phyloP scores from a whole-genome alignment of 2,888 invertebrate genomes.

The Mantis religiosa region DNA sequence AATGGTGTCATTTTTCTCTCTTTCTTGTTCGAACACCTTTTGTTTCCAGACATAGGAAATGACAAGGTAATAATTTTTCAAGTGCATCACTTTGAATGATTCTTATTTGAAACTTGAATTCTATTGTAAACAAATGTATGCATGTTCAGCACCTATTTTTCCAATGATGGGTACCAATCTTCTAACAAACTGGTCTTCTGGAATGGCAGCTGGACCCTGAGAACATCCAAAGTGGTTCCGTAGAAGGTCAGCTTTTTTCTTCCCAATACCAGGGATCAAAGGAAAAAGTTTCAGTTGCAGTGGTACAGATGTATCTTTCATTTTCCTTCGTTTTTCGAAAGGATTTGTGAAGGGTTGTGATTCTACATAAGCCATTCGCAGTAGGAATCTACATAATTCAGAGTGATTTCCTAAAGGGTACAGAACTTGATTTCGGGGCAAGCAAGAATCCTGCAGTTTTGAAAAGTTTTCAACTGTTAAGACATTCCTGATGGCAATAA shows the following conservation, averaged over 20 bases:
- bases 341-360: conserved; percentile 25
- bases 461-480: conserved; percentile 38
- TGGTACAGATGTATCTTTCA: not conserved
- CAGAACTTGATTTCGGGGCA: conserved; percentile 38
- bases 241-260: conserved; percentile 38
- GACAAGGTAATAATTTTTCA: no score
- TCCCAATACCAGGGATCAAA: conserved; percentile 38
- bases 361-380: conserved; percentile 35
- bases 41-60: no score
- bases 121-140: conserved; percentile 25
- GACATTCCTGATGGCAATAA: conserved; percentile 40
- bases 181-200: conserved; percentile 5
- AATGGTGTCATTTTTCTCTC: no score
- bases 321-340: conserved; percentile 18
- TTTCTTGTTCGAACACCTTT: no score
- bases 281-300: conserved; percentile 14
- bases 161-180: conserved; percentile 26
- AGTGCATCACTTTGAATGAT: not conserved
- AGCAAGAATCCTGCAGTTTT: conserved; percentile 38
- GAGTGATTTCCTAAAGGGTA: conserved; percentile 37
- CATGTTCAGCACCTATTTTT: conserved; percentile 14
- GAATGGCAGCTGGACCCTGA: conserved; percentile 26
- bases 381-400: conserved; percentile 38
- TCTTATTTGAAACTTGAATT: not conserved
- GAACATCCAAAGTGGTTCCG: conserved; percentile 39